Conservation (phyloP, 2,797 vertebrate genomes). For the Apogon talboti region DNA sequence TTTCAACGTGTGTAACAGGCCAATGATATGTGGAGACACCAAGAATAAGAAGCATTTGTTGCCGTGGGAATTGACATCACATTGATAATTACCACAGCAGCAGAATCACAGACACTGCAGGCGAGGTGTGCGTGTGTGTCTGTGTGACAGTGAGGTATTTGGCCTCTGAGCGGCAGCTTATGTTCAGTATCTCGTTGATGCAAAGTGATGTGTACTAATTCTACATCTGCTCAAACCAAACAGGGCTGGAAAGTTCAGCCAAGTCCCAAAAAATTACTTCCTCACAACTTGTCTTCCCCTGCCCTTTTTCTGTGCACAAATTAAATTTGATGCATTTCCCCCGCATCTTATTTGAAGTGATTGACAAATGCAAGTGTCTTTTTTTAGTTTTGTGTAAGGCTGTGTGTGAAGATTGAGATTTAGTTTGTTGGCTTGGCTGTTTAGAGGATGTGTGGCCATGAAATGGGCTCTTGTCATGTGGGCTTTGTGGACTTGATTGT, state of each 20-base stretch:
- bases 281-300: slow-evolving; percentile 39
- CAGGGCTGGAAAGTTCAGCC: slow-evolving; percentile 76
- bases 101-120: slow-evolving; percentile 52
- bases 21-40: slow-evolving; percentile 13
- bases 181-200: slow-evolving; percentile 80
- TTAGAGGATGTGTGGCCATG: slow-evolving; percentile 68
- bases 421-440: slow-evolving; percentile 60
- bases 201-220: slow-evolving; percentile 82
- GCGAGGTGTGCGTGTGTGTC: slow-evolving; percentile 51
- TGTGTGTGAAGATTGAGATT: slow-evolving; percentile 45
- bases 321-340: slow-evolving; percentile 41
- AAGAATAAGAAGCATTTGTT: slow-evolving; percentile 32
- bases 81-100: slow-evolving; percentile 57
- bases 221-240: slow-evolving; percentile 82
- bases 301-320: slow-evolving; percentile 29
- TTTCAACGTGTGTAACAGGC: slow-evolving; percentile 15
- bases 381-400: slow-evolving; percentile 23
- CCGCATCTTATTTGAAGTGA: slow-evolving; percentile 58
- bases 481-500: slow-evolving; percentile 74
- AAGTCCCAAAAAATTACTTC: slow-evolving; percentile 62
- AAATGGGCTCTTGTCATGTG: slow-evolving; percentile 75
- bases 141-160: slow-evolving; percentile 64
- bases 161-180: slow-evolving; percentile 65
- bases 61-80: slow-evolving; percentile 64
- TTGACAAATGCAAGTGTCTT: slow-evolving; percentile 66